Percentiles rank a stretch among this genome's conserved stretches.
phyloP scores from a whole-genome alignment of 2,888 invertebrate genomes.

The Hirtodrosophila confusa region DNA sequence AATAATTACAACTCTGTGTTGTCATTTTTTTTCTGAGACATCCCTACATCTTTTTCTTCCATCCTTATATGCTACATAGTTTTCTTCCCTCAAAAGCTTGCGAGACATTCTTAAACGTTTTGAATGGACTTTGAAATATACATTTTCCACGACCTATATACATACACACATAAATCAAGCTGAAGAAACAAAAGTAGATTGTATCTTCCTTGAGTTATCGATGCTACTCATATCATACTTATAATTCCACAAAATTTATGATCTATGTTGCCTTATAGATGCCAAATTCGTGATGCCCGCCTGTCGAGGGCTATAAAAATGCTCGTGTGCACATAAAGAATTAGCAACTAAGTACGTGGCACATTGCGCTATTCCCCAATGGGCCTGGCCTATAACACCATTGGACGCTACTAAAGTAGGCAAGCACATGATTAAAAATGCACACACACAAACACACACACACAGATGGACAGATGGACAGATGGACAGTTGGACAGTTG shows the following conservation, averaged over 20 bases:
- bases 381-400: constrained; percentile 63
- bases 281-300: constrained; percentile 13
- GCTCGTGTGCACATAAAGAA: constrained; percentile 74
- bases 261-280: constrained; percentile 18
- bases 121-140: too few relatives aligned
- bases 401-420: constrained; percentile 64
- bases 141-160: too few relatives aligned
- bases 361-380: constrained; percentile 69
- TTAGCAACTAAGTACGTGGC: constrained; percentile 75
- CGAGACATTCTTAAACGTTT: too few relatives aligned
- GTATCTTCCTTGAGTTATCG: too few relatives aligned
- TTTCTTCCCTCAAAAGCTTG: too few relatives aligned
- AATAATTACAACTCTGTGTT: too few relatives aligned
- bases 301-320: constrained; percentile 45
- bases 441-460: constrained; percentile 44
- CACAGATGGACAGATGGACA: background rate
- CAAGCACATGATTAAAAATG: constrained; percentile 76
- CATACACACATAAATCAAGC: too few relatives aligned
- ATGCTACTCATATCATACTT: too few relatives aligned
- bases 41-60: too few relatives aligned
- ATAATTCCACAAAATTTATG: constrained; percentile 3
- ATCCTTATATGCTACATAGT: too few relatives aligned
- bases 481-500: background rate
- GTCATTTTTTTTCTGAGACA: background rate
- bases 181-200: too few relatives aligned